A percentile compares a stretch with the other conserved stretches of the same genome.
Evolutionary conservation across 2,888 invertebrate genomes (phyloP).

Genomic region (Axea sp.): DNA sequence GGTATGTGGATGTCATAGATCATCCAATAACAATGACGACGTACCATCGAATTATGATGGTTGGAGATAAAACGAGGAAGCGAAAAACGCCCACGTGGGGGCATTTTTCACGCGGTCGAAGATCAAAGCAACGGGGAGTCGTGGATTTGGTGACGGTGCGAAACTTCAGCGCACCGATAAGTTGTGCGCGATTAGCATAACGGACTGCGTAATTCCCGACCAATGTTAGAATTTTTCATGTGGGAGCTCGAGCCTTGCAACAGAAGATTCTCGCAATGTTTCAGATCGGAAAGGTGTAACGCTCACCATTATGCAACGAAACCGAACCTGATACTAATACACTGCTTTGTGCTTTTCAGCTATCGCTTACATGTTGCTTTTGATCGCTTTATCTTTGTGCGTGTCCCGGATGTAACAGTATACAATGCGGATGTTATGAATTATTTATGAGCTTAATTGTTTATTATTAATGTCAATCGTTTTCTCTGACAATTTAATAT

Average conservation of each 20-base stretch:
- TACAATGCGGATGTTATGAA: constrained; percentile 12
- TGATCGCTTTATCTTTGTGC: not conserved
- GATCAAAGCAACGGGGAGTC: constrained; percentile 11
- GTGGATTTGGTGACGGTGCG: constrained; percentile 33
- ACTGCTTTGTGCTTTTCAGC: constrained; percentile 30
- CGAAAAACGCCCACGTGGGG: constrained; percentile 46
- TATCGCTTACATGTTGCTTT: constrained; percentile 35
- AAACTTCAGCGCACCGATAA: constrained; percentile 24
- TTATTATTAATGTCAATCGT: not conserved
- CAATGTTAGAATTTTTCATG: constrained; percentile 66
- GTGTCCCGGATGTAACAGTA: constrained; percentile 2
- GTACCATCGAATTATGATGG: constrained; percentile 35
- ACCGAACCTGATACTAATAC: constrained; percentile 9
- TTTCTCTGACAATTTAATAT: too few relatives aligned
- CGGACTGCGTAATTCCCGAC: constrained; percentile 55
- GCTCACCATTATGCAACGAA: constrained; percentile 23
- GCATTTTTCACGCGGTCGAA: constrained; percentile 31
- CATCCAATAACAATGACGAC: constrained; percentile 31
- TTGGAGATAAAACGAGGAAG: constrained; percentile 57
- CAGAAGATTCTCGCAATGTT: constrained; percentile 58
- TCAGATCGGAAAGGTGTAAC: constrained; percentile 36
- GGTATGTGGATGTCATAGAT: constrained; percentile 9
- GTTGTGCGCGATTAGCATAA: constrained; percentile 36
- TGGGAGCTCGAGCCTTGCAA: constrained; percentile 68
- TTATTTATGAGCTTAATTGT: constrained; percentile 9